These are phyloP conservation scores for Neoarius graeffei DNA, from an alignment of 2,113 vertebrate genomes.

Conservation along the genomic window DNA sequence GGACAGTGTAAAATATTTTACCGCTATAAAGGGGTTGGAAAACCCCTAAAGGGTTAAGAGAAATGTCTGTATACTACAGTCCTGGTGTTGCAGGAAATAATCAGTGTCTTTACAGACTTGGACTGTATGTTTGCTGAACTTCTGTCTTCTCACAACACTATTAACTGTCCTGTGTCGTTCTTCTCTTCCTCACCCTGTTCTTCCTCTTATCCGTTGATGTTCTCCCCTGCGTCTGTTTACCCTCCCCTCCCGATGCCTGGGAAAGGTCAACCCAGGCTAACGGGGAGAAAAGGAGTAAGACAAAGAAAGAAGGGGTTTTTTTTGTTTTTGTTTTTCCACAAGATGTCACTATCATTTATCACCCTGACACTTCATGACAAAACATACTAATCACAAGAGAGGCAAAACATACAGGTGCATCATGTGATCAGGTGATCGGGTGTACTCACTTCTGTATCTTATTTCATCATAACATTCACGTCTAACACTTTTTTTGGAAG, in stretches of 20 bases:
- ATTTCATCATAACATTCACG: background rate
- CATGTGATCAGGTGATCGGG: background rate
- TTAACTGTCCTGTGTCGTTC: background rate
- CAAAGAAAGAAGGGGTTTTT: background rate
- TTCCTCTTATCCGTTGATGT: background rate
- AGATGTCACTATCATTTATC: background rate
- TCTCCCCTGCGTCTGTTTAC: background rate
- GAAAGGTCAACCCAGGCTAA: background rate
- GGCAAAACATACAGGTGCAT: background rate
- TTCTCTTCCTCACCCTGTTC: background rate
- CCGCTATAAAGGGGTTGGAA: too few relatives aligned
- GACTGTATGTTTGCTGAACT: background rate
- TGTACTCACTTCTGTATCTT: background rate
- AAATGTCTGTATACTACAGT: too few relatives aligned
- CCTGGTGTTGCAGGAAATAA: background rate
- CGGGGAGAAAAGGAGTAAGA: background rate
- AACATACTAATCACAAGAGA: background rate
- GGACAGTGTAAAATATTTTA: too few relatives aligned
- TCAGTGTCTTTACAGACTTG: background rate
- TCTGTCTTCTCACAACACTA: background rate
- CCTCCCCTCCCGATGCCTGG: background rate
- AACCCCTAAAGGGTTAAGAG: too few relatives aligned
- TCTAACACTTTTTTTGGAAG: background rate
- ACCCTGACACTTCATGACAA: background rate
- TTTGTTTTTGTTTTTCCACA: background rate